These are phyloP conservation scores for Drosophila yakuba DNA, from an alignment of 1,140 invertebrate species.

Conservation along the genomic window DNA sequence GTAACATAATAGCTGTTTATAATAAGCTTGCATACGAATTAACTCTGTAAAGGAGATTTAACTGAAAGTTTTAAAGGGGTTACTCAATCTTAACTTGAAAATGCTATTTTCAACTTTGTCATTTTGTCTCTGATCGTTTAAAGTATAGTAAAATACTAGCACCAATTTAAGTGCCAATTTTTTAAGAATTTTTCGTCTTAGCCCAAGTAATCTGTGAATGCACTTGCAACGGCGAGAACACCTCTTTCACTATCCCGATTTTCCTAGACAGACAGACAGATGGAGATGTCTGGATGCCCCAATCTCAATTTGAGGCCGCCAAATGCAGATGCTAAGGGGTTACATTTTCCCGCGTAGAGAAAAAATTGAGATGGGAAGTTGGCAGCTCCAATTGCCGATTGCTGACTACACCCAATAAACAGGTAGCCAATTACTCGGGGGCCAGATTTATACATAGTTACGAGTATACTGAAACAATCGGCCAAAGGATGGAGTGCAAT, in stretches of 20 bases:
- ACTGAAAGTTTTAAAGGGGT: too few species aligned
- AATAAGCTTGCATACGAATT: too few species aligned
- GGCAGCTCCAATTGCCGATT: constrained; percentile 72
- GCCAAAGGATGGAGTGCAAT: constrained; percentile 4
- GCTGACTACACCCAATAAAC: constrained; percentile 81
- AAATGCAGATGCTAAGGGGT: constrained; percentile 15
- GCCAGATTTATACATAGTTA: constrained; percentile 13
- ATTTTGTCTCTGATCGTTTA: background rate
- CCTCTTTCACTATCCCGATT: background rate
- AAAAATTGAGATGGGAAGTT: constrained; percentile 10
- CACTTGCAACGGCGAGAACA: constrained; percentile 8
- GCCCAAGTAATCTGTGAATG: constrained; percentile 12
- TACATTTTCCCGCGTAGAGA: background rate
- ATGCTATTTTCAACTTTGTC: too few species aligned
- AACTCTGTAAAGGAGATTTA: too few species aligned
- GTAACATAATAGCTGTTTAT: too few species aligned
- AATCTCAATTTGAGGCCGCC: constrained; percentile 37
- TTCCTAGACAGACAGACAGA: constrained; percentile 12
- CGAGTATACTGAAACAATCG: constrained; percentile 51
- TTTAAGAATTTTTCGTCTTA: background rate
- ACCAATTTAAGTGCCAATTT: constrained; percentile 23
- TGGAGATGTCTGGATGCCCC: constrained; percentile 37
- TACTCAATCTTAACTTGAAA: too few species aligned
- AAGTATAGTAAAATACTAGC: constrained; percentile 8
- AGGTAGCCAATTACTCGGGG: constrained; percentile 58